These are phyloP conservation scores for Pyrocoelia pectoralis DNA, from an alignment of 2,888 invertebrate genomes.

Conservation along the genomic window DNA sequence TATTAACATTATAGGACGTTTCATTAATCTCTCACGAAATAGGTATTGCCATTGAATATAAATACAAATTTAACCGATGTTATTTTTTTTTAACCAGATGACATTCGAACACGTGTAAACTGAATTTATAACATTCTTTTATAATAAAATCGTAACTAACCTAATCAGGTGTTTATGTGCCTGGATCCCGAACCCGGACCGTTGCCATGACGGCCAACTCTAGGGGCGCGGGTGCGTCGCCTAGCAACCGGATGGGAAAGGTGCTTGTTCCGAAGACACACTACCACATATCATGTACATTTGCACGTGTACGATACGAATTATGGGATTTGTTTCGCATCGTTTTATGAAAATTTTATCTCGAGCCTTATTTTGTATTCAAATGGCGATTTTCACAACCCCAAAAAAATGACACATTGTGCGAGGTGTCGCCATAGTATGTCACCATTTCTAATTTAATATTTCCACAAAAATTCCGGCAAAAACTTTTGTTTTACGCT, in stretches of 20 bases:
- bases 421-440: too few species aligned
- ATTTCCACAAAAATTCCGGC: neutral
- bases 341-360: conserved; percentile 13
- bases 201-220: conserved; percentile 53
- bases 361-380: too few species aligned
- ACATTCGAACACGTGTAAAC: too few species aligned
- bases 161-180: conserved; percentile 29
- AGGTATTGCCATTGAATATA: too few species aligned
- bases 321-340: conserved; percentile 21
- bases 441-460: neutral
- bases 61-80: too few species aligned
- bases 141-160: conserved; percentile 12
- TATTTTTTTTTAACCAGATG: too few species aligned
- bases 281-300: conserved; percentile 58
- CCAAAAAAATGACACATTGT: neutral
- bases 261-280: conserved; percentile 66
- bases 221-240: conserved; percentile 55
- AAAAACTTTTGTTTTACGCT: too few species aligned
- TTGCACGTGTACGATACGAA: conserved; percentile 20
- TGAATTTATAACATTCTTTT: too few species aligned
- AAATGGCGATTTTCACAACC: too few species aligned
- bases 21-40: too few species aligned
- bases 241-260: conserved; percentile 59
- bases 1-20: too few species aligned
- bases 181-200: conserved; percentile 46